Conservation (phyloP, 1,140 invertebrate species). For the Lerema accius region DNA sequence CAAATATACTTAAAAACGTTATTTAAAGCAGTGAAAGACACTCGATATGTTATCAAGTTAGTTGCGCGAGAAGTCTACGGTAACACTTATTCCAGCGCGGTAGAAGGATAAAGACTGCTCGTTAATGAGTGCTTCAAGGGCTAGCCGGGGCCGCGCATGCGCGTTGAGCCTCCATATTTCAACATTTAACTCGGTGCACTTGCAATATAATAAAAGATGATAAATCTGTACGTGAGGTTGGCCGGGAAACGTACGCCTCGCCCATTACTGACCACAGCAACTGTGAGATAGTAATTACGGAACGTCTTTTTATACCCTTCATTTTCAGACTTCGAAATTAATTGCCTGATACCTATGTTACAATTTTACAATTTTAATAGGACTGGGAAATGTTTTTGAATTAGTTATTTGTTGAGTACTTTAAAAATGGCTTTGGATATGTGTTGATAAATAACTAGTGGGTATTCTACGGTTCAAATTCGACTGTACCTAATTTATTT, state of each 20-base stretch:
- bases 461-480: no score
- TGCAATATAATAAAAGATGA: conserved; percentile 34
- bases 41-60: conserved; percentile 18
- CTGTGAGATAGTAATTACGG: no score
- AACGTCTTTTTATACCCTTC: no score
- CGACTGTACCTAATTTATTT: no score
- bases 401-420: no score
- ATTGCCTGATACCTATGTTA: no score
- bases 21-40: not conserved
- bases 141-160: conserved; percentile 27
- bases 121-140: conserved; percentile 30
- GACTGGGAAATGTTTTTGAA: no score
- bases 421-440: no score
- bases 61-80: conserved; percentile 1
- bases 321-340: no score
- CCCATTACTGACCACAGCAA: not conserved
- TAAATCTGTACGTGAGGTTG: conserved; percentile 17
- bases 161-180: conserved; percentile 14
- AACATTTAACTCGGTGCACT: conserved; percentile 33
- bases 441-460: no score
- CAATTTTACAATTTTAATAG: no score
- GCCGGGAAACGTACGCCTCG: not conserved
- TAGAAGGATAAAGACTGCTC: conserved; percentile 35
- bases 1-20: not conserved
- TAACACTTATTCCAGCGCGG: conserved; percentile 17